Base-by-base conservation (phyloP, 1,140 invertebrate species). In the Doryteuthis pealeii region DNA sequence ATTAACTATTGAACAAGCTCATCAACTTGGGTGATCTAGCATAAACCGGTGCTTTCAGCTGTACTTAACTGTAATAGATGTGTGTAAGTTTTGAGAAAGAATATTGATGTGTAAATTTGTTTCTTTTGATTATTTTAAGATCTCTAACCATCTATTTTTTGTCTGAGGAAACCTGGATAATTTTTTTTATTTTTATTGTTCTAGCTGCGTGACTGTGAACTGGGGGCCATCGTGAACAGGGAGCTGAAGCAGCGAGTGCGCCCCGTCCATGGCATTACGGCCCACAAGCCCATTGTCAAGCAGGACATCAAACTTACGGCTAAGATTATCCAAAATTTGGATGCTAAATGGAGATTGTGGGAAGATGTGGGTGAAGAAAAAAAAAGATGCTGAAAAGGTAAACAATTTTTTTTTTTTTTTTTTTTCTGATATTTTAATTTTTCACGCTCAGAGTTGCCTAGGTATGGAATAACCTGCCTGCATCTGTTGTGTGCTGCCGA, bases 251-350 rank as follows among this genome's bases (percentile, higher is more conserved):
- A 96, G 26, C 91, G 98, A 43, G 94, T 99, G 71, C 92, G 98
- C 0, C 93, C 94, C 5, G 94, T 97, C 0, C 97, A 95, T 87
- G 96, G 97, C 8, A 92, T 99, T 3, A 95, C 96, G 0, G 92
- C 94, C 22, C 95, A 98, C 85, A 95, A 96, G 80, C 76, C 78
- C 30, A 93, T 99, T 66, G 93, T 98, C 3, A 91, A 95, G 35
- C 92, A 95, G 49, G 97, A 99, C 86, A 95, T 99, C 31, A 94
- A 96, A 79, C 90, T 98, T 26, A 94, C 96, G 30, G 96, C 97
- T 0, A 95, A 95, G 82, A 94, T 99, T n/a, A 95, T 97, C 31
- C 92, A 97, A 82, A 94, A 96, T 89, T 90, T 99, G 74, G 98
- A 99, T 87, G 91, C 91, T 18, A 93, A 94, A 78, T 92, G 92